Evolutionary conservation across 2,888 invertebrate genomes (phyloP), one percentile per base, ranked within the genome.

Genomic region (Drosophila quinaria): DNA sequence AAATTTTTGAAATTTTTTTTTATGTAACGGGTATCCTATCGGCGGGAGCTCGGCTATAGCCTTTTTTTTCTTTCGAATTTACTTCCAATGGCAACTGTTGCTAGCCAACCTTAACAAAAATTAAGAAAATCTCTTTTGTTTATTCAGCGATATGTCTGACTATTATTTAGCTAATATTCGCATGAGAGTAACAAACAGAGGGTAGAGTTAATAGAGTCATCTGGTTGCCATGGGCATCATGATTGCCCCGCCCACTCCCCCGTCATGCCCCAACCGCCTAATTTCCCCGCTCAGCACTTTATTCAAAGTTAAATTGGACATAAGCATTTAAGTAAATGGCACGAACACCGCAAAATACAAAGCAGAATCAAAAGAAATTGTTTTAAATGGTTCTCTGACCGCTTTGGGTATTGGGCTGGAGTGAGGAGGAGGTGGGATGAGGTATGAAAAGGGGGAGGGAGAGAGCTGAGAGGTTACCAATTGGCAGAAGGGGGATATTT

Each of bases 301-400:
- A 47, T 41, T 19, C 39, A 44, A 69, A 74, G 67, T 72, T 74
- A 72, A 78, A 81, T 78, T 74, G 78, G 41, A 78, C 60, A 67
- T 74, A 71, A 78, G 69, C 74, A 58, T 70, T 81, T 74, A 78
- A 74, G 78, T 68, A 74, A 80, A 78, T 74, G 60, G 73, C 80
- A 63, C 61, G 39, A 63, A 42, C 47, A 62, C 70, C 78, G 63
- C 76, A 76, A 69, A 70, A 62, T 52, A 62, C 64, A 80, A 76
- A 70, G 63, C 46, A 37, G 70, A 82, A 78, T 78, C 81, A 71
- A 87, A 87, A 63, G 69, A 78, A 87, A 83, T 75, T 62, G 64
- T 64, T 64, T 64, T 64, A 64, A 64, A 78, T 76, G 69, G 52
- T 47, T 25, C 17, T 44, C 9, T 42, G 55, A 47, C 25, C 33